Percentiles rank a stretch among this genome's conserved stretches.
Conservation (phyloP, 2,797 vertebrate genomes). For the Siniperca obscura region DNA sequence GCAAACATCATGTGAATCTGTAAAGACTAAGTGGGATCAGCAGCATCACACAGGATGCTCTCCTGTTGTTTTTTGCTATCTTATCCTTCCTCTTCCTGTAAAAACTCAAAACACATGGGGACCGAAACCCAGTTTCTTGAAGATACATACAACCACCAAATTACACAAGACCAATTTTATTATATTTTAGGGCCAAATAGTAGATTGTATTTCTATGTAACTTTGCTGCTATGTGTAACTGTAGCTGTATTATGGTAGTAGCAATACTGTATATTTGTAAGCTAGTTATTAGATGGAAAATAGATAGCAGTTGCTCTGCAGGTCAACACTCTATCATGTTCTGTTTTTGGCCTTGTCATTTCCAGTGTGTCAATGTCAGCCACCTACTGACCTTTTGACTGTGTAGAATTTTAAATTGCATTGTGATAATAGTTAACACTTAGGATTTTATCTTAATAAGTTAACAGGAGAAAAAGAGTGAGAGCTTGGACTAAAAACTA, state of each 20-base stretch:
- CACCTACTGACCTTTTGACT: neutral
- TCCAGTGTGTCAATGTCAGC: neutral
- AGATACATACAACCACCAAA: neutral
- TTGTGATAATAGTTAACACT: neutral
- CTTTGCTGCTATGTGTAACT: neutral
- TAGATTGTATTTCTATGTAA: neutral
- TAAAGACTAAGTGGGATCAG: neutral
- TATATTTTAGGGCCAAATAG: neutral
- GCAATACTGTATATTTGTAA: neutral
- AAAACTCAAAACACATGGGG: constrained; percentile 39
- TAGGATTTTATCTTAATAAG: neutral
- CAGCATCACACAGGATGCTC: constrained; percentile 46
- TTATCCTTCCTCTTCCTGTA: constrained; percentile 54
- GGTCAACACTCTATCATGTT: neutral
- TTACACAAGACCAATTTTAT: neutral
- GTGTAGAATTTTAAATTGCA: neutral
- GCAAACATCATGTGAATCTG: constrained; percentile 20
- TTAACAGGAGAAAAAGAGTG: neutral
- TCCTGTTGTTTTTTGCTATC: constrained; percentile 59
- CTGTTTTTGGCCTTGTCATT: neutral
- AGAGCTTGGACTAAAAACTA: neutral
- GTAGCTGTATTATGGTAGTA: neutral
- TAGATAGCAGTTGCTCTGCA: neutral
- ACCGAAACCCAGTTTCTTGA: neutral
- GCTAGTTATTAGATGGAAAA: neutral